Conservation (phyloP, 2,888 invertebrate genomes). For the Oxyteleia sp. region DNA sequence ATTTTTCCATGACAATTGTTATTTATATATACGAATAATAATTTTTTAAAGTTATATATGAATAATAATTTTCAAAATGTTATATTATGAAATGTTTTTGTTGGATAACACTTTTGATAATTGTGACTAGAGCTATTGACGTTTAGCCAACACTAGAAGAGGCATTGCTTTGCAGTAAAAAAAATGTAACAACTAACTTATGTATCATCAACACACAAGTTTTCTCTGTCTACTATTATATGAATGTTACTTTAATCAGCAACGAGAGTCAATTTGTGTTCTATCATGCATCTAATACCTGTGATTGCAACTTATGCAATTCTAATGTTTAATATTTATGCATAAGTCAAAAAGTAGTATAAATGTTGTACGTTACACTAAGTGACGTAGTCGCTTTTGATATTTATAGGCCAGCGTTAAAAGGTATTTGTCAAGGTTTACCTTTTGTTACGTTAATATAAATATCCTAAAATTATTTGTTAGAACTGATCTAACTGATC, state of each 20-base stretch:
- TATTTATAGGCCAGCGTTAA: conserved; percentile 64
- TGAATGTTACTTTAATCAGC: conserved; percentile 44
- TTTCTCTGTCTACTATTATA: conserved; percentile 27
- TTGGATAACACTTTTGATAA: too few species aligned
- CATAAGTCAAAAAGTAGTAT: conserved; percentile 66
- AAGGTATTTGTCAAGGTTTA: conserved; percentile 58
- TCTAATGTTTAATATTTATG: conserved; percentile 62
- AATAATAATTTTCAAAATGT: too few species aligned
- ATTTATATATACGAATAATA: too few species aligned
- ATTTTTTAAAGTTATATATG: too few species aligned
- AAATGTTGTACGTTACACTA: conserved; percentile 61
- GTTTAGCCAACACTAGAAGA: conserved; percentile 1
- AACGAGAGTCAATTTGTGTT: conserved; percentile 52
- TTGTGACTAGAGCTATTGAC: too few species aligned
- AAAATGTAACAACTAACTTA: conserved; percentile 19
- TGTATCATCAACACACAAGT: conserved; percentile 13
- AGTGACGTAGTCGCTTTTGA: conserved; percentile 58
- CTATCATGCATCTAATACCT: conserved; percentile 57
- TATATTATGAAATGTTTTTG: too few species aligned
- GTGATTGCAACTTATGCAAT: conserved; percentile 62
- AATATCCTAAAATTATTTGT: conserved; percentile 55
- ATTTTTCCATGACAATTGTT: too few species aligned
- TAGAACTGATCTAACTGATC: conserved; percentile 57
- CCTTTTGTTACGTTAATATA: conserved; percentile 57
- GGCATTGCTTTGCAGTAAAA: conserved; percentile 30